Percentiles rank a stretch among this genome's conserved stretches.
Conservation (phyloP, 2,113 vertebrate genomes). For the Probosciger aterrimus region DNA sequence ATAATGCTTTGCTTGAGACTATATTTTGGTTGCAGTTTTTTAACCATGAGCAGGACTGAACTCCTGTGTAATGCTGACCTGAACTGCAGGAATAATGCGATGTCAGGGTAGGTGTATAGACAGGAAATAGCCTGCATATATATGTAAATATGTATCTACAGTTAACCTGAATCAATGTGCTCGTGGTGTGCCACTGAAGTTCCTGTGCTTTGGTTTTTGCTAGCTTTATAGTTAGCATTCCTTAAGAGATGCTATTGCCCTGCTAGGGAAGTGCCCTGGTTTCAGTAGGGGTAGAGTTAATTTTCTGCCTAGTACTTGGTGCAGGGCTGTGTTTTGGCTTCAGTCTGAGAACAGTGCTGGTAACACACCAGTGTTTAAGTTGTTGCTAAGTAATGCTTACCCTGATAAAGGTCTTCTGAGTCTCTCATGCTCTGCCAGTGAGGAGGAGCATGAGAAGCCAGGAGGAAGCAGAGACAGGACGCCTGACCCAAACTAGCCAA, state of each 20-base stretch:
- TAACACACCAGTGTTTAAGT: not conserved
- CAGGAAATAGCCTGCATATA: not conserved
- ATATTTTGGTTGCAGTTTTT: not conserved
- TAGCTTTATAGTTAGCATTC: not conserved
- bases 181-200: not conserved
- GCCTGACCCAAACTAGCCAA: not conserved
- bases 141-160: not conserved
- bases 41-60: not conserved
- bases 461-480: not conserved
- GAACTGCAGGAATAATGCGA: not conserved
- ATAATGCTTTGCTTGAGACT: not conserved
- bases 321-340: not conserved
- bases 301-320: not conserved
- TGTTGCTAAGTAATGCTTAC: not conserved
- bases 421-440: not conserved
- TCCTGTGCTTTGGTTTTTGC: not conserved
- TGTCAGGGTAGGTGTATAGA: not conserved
- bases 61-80: not conserved
- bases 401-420: not conserved
- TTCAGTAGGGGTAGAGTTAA: not conserved
- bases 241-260: not conserved
- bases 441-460: not conserved
- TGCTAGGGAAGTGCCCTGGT: not conserved
- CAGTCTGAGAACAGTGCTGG: not conserved
- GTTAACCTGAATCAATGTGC: not conserved